These are phyloP conservation scores for Cherax destructor DNA, from an alignment of 1,140 invertebrate species.

Conservation along the genomic window DNA sequence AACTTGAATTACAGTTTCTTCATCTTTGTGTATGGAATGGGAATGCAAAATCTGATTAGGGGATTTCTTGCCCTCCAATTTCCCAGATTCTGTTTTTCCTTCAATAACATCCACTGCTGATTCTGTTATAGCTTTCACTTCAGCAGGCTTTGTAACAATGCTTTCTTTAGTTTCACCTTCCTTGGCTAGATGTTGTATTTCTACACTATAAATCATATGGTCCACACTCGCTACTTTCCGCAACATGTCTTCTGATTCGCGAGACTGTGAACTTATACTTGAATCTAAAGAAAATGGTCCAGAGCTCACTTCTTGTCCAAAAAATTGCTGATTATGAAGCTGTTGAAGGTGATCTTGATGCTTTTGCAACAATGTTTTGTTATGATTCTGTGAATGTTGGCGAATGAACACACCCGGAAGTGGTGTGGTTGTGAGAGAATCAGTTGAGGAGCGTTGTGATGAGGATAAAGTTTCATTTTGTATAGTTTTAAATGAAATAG, in stretches of 20 bases:
- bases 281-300: constrained; percentile 70
- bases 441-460: constrained; percentile 63
- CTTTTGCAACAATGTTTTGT: neutral
- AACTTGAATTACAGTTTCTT: constrained; percentile 13
- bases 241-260: constrained; percentile 54
- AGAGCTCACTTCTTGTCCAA: constrained; percentile 35
- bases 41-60: constrained; percentile 24
- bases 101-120: neutral
- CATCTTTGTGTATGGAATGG: constrained; percentile 16
- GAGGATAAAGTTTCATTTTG: constrained; percentile 7
- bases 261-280: constrained; percentile 43
- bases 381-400: constrained; percentile 35
- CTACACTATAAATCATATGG: constrained; percentile 42
- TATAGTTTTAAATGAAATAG: neutral
- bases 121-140: neutral
- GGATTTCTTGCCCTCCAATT: constrained; percentile 11
- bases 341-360: constrained; percentile 26
- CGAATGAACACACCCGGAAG: constrained; percentile 70
- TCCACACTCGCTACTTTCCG: constrained; percentile 64
- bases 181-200: neutral
- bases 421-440: constrained; percentile 67
- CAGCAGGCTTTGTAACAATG: neutral
- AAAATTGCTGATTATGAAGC: neutral
- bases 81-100: constrained; percentile 4
- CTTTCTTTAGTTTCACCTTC: neutral